Conservation (phyloP, 37 sponge, comb jelly and placozoan species). For the Beroe forskalii region DNA sequence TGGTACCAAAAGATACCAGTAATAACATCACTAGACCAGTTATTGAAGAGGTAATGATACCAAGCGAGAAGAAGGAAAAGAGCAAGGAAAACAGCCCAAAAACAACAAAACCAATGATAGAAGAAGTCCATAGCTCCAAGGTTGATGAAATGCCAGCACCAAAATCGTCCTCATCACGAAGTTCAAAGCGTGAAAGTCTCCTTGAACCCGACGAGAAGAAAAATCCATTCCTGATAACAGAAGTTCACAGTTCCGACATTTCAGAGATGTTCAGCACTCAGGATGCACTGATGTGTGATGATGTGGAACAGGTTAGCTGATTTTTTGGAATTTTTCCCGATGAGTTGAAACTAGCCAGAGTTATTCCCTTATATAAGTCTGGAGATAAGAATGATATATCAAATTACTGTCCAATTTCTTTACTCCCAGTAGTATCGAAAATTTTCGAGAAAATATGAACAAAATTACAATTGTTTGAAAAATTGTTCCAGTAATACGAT, state of each 20-base stretch:
- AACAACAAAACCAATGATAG: neutral
- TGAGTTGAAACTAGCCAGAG: too few species aligned
- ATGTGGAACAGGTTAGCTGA: too few species aligned
- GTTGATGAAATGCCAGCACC: neutral
- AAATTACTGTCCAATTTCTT: too few species aligned
- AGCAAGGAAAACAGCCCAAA: neutral
- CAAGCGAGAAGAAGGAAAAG: neutral
- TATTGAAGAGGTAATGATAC: neutral
- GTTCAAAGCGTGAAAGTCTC: neutral
- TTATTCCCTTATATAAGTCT: too few species aligned
- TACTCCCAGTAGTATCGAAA: too few species aligned
- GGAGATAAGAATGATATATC: too few species aligned
- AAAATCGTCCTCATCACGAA: neutral
- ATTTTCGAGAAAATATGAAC: too few species aligned
- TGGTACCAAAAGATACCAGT: neutral
- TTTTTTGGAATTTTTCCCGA: too few species aligned
- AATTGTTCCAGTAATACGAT: too few species aligned
- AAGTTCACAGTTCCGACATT: constrained; percentile 25
- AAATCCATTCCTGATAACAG: constrained; percentile 26
- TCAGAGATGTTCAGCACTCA: constrained; percentile 39
- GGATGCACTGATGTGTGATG: constrained; percentile 32
- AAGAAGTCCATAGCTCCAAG: neutral
- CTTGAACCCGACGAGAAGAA: neutral
- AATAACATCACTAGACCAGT: neutral
- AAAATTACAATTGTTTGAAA: too few species aligned